phyloP scores from a whole-genome alignment of 2,888 invertebrate species.

The Shargacucullia verbasci region DNA sequence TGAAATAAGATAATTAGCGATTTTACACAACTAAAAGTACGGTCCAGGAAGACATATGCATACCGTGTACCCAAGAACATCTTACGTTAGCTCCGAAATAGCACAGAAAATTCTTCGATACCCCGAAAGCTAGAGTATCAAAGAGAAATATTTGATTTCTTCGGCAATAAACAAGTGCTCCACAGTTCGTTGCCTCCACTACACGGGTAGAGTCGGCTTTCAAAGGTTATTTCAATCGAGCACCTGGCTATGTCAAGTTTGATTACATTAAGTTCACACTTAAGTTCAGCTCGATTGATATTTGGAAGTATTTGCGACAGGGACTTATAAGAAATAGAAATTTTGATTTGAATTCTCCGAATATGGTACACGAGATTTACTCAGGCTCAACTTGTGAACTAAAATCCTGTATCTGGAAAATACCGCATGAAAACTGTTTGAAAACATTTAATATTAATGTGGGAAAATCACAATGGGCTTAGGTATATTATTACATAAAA shows the following conservation, averaged over 20 bases:
- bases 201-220: conserved; percentile 20
- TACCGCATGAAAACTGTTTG: too few species aligned
- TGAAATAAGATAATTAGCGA: too few species aligned
- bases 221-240: conserved; percentile 40
- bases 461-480: too few species aligned
- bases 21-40: too few species aligned
- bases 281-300: conserved; percentile 13
- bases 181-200: conserved; percentile 46
- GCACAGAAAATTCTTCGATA: conserved; percentile 25
- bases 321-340: conserved; percentile 5
- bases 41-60: too few species aligned
- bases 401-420: too few species aligned
- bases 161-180: conserved; percentile 44
- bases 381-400: too few species aligned
- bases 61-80: neutral
- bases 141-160: conserved; percentile 42
- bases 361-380: too few species aligned
- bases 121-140: conserved; percentile 26
- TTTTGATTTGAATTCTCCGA: conserved; percentile 1
- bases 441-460: too few species aligned
- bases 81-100: conserved; percentile 27
- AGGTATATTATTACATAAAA: too few species aligned
- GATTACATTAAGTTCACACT: conserved; percentile 41
- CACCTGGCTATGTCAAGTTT: conserved; percentile 30
- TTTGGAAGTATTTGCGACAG: conserved; percentile 7